Base-by-base conservation (phyloP, 1,140 invertebrate genomes). In the Drusus annulatus region DNA sequence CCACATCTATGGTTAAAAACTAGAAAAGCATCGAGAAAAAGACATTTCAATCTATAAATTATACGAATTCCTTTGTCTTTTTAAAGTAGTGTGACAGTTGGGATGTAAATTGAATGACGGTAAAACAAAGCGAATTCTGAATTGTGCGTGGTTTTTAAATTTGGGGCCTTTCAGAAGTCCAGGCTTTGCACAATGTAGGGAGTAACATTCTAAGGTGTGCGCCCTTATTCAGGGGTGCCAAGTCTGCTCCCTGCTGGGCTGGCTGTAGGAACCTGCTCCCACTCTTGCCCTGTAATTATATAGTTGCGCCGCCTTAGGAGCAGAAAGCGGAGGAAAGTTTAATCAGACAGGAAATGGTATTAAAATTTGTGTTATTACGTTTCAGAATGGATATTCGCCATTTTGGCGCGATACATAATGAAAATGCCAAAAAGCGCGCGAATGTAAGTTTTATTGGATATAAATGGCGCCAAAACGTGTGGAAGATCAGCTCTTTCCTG, bases 301-400 rank as follows among this genome's bases (percentile, higher is more conserved):
- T 80, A 80, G 81, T 79, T 79, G 81, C 75, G 56, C 31, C 74
- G 78, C 36, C 69, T 60, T 36, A 76, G 71, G 50, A 79, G 28
- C 52, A 69, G 79, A 62, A 80, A 80, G 63, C 77, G 75, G 82
- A 76, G 79, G 28, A 83, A 83, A 83, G 82, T 83, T 83, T 83
- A 83, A 83, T 83, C 82, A 83, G 82, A 83, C 77, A 81, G 82
- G 82, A 83, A 83, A 81, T 81, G 82, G 80, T 78, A 76, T 81
- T 80, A 81, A 81, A 83, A 83, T 83, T 83, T 83, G 82, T 83
- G 79, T 83, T 83, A 83, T 83, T 83, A 83, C 80, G 71, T 69
- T 74, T 56, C 63, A 79, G 79, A 80, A 80, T 83, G 79, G 77
- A 80, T 83, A 80, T 80, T 83, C 76, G 71, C 81, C 79, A 56